phyloP scores from a whole-genome alignment of 2,113 vertebrate species.

The Gracilinanus agilis region DNA sequence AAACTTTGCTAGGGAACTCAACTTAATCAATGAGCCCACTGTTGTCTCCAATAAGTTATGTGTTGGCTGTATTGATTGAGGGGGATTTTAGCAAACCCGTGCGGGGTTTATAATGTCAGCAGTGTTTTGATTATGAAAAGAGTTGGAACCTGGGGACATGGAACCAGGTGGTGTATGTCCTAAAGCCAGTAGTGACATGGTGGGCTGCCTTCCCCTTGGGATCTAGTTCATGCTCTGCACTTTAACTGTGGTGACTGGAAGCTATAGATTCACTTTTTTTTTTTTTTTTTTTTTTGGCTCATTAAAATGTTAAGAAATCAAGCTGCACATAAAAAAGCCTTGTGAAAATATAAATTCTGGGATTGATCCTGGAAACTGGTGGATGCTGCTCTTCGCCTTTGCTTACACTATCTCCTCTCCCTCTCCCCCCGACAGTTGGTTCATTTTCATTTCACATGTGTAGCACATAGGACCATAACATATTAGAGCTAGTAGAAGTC shows the following conservation, averaged over 20 bases:
- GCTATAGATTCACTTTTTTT: constrained; percentile 81
- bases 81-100: constrained; percentile 90
- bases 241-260: constrained; percentile 82
- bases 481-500: neutral
- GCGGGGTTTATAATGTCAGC: constrained; percentile 94
- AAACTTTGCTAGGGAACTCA: constrained; percentile 89
- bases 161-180: constrained; percentile 94
- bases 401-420: constrained; percentile 46
- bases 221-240: constrained; percentile 85
- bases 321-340: constrained; percentile 84
- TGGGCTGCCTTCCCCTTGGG: constrained; percentile 84
- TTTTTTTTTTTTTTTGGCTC: constrained; percentile 81
- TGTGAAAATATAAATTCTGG: constrained; percentile 84
- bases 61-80: constrained; percentile 92
- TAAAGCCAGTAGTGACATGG: constrained; percentile 90
- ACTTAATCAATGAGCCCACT: constrained; percentile 93
- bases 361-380: constrained; percentile 82
- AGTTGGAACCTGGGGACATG: constrained; percentile 83
- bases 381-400: neutral
- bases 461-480: neutral
- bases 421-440: constrained; percentile 67
- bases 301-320: constrained; percentile 88
- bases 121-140: constrained; percentile 87
- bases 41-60: constrained; percentile 90
- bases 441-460: constrained; percentile 79